phyloP scores from a whole-genome alignment of 2,113 vertebrate species.

The Euleptes europaea region DNA sequence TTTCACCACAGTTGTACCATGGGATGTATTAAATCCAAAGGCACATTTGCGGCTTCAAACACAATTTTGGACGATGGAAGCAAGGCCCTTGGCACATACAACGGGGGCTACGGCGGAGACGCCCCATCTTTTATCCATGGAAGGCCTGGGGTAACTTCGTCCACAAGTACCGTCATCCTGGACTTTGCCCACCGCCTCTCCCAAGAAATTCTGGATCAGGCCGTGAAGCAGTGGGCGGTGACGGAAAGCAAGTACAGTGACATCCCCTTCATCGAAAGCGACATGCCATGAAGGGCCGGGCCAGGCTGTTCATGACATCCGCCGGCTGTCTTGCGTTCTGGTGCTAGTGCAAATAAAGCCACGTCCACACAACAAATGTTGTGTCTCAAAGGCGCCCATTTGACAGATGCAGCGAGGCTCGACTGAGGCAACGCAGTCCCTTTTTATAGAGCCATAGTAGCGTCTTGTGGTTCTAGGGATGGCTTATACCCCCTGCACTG shows the following conservation, averaged over 20 bases:
- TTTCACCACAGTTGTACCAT: constrained; percentile 75
- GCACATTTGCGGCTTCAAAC: constrained; percentile 69
- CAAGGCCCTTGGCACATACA: constrained; percentile 26
- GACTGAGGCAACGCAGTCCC: background rate
- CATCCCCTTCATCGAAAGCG: constrained; percentile 95
- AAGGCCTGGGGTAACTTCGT: constrained; percentile 47
- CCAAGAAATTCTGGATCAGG: constrained; percentile 86
- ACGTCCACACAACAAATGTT: constrained; percentile 18
- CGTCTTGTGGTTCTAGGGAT: constrained; percentile 9
- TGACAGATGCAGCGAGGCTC: background rate
- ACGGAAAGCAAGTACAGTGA: constrained; percentile 88
- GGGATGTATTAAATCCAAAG: constrained; percentile 97
- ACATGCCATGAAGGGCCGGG: constrained; percentile 75
- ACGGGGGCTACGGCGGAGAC: constrained; percentile 58
- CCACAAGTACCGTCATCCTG: constrained; percentile 69
- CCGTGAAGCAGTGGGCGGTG: constrained; percentile 89
- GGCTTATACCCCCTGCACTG: background rate
- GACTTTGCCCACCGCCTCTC: constrained; percentile 90
- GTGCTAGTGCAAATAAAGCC: constrained; percentile 38
- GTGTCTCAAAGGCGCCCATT: background rate
- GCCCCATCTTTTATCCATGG: constrained; percentile 69
- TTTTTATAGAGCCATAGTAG: constrained; percentile 11
- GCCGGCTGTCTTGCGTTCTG: background rate
- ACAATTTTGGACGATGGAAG: constrained; percentile 65
- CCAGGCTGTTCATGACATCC: background rate